phyloP scores from a whole-genome alignment of 2,113 vertebrate species.

The Rissa tridactyla region DNA sequence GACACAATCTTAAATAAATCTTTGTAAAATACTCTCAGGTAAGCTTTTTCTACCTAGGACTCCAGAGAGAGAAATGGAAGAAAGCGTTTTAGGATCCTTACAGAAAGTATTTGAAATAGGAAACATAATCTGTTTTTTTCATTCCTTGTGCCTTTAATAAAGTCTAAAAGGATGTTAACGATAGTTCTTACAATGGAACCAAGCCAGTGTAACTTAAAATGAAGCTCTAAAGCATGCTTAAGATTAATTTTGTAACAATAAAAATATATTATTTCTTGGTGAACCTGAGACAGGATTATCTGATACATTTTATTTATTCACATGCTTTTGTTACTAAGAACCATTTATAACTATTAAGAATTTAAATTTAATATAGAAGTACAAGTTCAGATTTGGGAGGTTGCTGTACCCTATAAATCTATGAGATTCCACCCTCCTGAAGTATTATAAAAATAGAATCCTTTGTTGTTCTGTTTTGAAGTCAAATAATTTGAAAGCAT shows the following conservation, averaged over 20 bases:
- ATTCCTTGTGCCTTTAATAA: background rate
- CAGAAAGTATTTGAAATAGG: background rate
- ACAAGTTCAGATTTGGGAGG: background rate
- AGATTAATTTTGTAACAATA: background rate
- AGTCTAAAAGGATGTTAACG: background rate
- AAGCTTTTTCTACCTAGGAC: background rate
- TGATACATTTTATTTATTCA: conserved; percentile 1
- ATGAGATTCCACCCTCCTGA: background rate
- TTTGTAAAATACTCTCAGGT: background rate
- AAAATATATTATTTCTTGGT: background rate
- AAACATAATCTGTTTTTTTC: background rate
- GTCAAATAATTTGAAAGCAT: background rate
- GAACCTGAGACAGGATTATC: background rate
- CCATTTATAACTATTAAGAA: background rate
- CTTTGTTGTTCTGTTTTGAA: background rate
- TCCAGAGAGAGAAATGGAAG: background rate
- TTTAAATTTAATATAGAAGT: background rate
- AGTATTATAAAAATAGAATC: background rate
- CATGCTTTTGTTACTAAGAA: background rate
- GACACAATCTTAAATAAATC: background rate
- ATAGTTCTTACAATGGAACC: background rate
- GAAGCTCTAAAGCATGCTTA: background rate
- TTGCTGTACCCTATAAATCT: background rate
- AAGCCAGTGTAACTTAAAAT: background rate
- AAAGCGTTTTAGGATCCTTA: background rate